Base-by-base conservation (phyloP, 2,113 vertebrate genomes). In the Mastomys coucha region DNA sequence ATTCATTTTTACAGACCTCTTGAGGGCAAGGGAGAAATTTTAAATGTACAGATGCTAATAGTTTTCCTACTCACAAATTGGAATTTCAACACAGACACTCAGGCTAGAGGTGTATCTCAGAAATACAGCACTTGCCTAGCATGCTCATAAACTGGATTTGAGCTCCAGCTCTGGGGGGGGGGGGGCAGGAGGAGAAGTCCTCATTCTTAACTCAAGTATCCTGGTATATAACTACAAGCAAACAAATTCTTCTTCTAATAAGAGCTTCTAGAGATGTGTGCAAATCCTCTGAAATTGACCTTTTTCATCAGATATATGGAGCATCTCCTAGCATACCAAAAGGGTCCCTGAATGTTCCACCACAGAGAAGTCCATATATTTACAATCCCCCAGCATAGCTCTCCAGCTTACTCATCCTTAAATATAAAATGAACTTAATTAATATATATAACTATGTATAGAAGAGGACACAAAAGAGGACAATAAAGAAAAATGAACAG, bases 401-500 rank as follows among this genome's bases (percentile, higher is more conserved):
- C 39, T 94, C 45, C 31, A 88, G n/a, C 24, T 70, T 20, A 75
- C n/a, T 78, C 73, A 89, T 93, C 84, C 67, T 93, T 85, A 92
- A 92, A 94, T 70, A 67, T 45, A 88, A 92, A 69, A 77, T 22
- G 56, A 96, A 91, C 16, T 10, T 75, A 31, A 91, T 78, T 81
- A 91, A 60, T 33, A 78, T 53, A n/a, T 70, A 65, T 63, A 63
- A 36, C 31, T 42, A 88, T n/a, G 7, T n/a, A 10, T 36, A 28
- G 63, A 97, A 89, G 53, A 89, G 28, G 6, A 92, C 49, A 10
- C 20, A 28, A 56, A 97, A 89, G 53, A 89, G 28, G 6, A 92
- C 49, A 39, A 88, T 73, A 95, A 93, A 94, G 45, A 82, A 72
- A 95, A 95, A 87, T 42, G 28, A 70, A 89, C 19, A 70, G 10